Percentiles rank a stretch among this genome's conserved stretches.
phyloP scores from a whole-genome alignment of 2,888 invertebrate genomes.

The Pteria penguin region DNA sequence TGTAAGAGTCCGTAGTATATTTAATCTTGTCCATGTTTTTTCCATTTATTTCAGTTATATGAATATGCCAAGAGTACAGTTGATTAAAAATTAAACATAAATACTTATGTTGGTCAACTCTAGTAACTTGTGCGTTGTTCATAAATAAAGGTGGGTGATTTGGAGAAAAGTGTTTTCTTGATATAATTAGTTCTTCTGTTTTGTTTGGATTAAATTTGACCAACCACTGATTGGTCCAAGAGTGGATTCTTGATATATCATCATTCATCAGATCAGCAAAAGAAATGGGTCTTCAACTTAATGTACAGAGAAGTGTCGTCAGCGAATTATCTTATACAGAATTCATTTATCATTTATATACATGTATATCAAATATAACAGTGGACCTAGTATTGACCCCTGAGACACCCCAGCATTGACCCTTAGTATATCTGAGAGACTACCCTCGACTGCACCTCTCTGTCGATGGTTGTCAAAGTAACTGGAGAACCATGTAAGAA shows the following conservation, averaged over 20 bases:
- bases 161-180: background rate
- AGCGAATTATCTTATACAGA: background rate
- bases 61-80: no score
- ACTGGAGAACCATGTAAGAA: no score
- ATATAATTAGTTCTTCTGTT: background rate
- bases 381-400: background rate
- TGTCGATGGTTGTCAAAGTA: background rate
- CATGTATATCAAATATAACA: background rate
- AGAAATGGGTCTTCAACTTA: background rate
- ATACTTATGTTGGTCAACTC: background rate
- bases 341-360: background rate
- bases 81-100: no score
- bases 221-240: background rate
- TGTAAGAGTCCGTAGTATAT: no score
- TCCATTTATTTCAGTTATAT: no score
- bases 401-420: background rate
- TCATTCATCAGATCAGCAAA: background rate
- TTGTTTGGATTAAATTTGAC: slow-evolving; percentile 1
- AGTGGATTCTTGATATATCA: background rate
- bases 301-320: background rate
- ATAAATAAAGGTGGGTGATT: background rate
- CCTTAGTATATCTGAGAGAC: background rate
- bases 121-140: background rate
- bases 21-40: no score
- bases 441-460: background rate